Evolutionary conservation across 2,113 vertebrate species (phyloP), one percentile per base, ranked within the genome.

Genomic region (Alectura lathami): DNA sequence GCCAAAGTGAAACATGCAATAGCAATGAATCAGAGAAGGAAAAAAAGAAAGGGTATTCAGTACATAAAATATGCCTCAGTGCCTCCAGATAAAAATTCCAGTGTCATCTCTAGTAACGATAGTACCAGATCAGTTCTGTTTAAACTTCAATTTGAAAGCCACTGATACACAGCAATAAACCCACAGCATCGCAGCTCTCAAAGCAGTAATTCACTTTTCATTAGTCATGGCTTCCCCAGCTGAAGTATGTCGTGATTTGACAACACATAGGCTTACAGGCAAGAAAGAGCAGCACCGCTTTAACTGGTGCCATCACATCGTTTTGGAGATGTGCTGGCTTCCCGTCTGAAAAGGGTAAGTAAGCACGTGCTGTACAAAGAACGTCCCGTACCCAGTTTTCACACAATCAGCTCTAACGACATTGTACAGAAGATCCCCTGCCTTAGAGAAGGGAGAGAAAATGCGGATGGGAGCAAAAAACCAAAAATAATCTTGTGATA

Each of bases 241-340:
- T 86, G 82, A 96, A 92, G 30, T 13, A 40, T 27, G 50, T 22
- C 83, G 50, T 64, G 54, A 87, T 86, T 90, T 93, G 77, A 94
- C 88, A 95, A 73, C 50, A 87, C 26, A 96, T 6, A 84, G 56
- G 32, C 77, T 73, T 69, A 47, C 76, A 93, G 56, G 87, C 90
- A 95, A 91, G 86, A 89, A 81, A 83, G 59, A 89, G 50, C 54
- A 94, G 78, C 26, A 48, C 24, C 89, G 47, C 54, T 95, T 73
- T 70, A 93, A 87, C 48, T 50, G 53, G 34, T 91, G 69, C 38
- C 72, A 93, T 86, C 68, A 67, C 48, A 51, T 23, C 63, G 75
- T 91, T 95, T 76, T 32, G 47, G 84, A 95, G 74, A 81, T 77
- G 51, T 48, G 34, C 13, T 56, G 64, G 84, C 69, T 91, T 93